A percentile compares a stretch with the other conserved stretches of the same genome.
Conservation (phyloP, 2,113 vertebrate species). For the Sapayoa aenigma region DNA sequence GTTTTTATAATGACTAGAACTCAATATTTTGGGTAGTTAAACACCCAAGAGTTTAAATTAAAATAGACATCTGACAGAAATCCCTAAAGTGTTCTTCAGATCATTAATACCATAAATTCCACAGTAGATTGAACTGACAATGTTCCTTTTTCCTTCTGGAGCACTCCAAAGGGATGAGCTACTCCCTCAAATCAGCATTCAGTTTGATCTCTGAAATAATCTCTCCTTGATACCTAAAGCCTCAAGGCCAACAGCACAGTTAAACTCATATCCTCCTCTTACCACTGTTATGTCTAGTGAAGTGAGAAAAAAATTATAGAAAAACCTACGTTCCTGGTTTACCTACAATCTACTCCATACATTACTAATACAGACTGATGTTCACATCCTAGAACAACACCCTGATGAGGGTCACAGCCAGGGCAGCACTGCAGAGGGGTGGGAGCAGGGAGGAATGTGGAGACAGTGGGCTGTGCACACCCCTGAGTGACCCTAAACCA, state of each 20-base stretch:
- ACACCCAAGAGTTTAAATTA: constrained; percentile 81
- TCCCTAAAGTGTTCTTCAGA: constrained; percentile 77
- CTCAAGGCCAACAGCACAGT: constrained; percentile 47
- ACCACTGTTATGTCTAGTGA: neutral
- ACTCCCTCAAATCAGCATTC: constrained; percentile 69
- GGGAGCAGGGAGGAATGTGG: neutral
- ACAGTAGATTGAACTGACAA: constrained; percentile 74
- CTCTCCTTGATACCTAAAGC: constrained; percentile 64
- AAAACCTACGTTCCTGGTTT: neutral
- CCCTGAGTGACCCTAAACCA: accelerated
- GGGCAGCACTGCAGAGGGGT: neutral
- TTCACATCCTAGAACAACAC: neutral
- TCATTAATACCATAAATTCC: constrained; percentile 77
- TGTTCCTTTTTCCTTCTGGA: constrained; percentile 64
- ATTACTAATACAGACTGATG: neutral
- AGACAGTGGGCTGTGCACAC: neutral
- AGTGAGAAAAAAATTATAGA: neutral
- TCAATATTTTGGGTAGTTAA: constrained; percentile 82
- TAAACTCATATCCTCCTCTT: constrained; percentile 26
- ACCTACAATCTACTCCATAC: neutral
- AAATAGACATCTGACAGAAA: constrained; percentile 80
- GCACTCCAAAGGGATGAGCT: constrained; percentile 66
- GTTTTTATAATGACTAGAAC: constrained; percentile 80
- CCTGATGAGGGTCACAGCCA: accelerated
- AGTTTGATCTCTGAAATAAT: constrained; percentile 71